Evolutionary conservation across 2,888 invertebrate species (phyloP).

Genomic region (Andrena camellia): DNA sequence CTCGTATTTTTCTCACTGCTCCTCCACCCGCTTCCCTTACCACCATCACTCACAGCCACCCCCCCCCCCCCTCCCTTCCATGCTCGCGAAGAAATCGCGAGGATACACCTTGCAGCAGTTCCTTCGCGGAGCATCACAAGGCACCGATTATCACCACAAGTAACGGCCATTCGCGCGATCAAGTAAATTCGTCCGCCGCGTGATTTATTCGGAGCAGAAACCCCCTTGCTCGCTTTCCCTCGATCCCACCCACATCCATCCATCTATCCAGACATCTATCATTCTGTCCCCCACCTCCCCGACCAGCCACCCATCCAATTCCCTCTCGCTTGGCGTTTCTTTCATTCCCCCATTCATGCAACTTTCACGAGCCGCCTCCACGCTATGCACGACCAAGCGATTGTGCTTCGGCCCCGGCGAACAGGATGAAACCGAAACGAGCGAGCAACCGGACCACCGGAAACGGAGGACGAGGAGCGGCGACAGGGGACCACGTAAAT

Average conservation of each 20-base stretch:
- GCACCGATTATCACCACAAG: constrained; percentile 59
- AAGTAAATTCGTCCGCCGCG: constrained; percentile 66
- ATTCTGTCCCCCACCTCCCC: constrained; percentile 37
- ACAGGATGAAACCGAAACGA: constrained; percentile 50
- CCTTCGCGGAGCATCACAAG: constrained; percentile 32
- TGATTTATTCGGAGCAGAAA: constrained; percentile 58
- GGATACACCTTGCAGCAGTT: constrained; percentile 9
- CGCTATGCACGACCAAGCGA: constrained; percentile 55
- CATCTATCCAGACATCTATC: constrained; percentile 56
- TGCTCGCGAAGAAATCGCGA: constrained; percentile 43
- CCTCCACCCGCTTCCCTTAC: background rate
- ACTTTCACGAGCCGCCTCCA: constrained; percentile 59
- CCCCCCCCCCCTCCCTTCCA: too few species aligned
- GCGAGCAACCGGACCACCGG: constrained; percentile 35
- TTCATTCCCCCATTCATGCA: constrained; percentile 52
- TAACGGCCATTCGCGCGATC: constrained; percentile 61
- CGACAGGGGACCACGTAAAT: constrained; percentile 16
- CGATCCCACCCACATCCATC: constrained; percentile 33
- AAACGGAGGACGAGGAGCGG: constrained; percentile 13
- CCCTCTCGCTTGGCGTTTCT: constrained; percentile 45
- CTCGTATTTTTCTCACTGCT: constrained; percentile 28
- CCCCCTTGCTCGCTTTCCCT: background rate
- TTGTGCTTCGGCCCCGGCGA: constrained; percentile 49
- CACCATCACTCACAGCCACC: background rate
- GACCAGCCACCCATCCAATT: constrained; percentile 31